Percentiles rank a stretch among this genome's conserved stretches.
Conservation (phyloP, 2,113 vertebrate genomes). For the Nycticryphes semicollaris region DNA sequence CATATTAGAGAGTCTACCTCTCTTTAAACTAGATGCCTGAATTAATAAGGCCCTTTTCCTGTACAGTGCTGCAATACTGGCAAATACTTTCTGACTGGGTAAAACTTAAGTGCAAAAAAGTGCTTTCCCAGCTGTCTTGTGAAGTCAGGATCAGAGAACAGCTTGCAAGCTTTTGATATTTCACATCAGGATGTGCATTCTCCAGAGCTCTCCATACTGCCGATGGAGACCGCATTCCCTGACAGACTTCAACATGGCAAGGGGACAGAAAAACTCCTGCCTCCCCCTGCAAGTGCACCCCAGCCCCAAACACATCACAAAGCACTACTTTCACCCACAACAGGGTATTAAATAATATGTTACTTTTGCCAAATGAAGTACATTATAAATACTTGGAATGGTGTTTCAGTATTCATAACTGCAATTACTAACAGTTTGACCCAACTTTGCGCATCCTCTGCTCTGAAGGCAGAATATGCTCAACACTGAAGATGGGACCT, state of each 20-base stretch:
- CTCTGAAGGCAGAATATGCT: not conserved
- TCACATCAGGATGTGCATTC: not conserved
- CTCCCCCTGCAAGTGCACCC: not conserved
- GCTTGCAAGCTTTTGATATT: conserved; percentile 10
- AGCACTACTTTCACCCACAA: not conserved
- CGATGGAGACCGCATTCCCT: not conserved
- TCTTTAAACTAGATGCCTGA: conserved; percentile 48
- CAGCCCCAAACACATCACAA: not conserved
- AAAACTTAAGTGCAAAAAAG: conserved; percentile 60
- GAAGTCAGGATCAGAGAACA: conserved; percentile 55
- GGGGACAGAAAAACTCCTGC: not conserved
- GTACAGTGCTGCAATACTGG: not conserved
- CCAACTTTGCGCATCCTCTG: not conserved
- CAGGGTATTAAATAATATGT: not conserved
- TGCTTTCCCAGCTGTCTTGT: conserved; percentile 43
- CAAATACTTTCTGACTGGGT: conserved; percentile 55
- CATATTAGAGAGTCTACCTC: conserved; percentile 2
- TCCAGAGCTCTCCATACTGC: not conserved
- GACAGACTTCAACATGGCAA: not conserved
- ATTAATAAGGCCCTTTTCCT: conserved; percentile 41
- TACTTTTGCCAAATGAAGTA: not conserved
- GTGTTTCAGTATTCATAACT: not conserved
- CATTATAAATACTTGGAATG: not conserved
- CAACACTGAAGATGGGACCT: not conserved
- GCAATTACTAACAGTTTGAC: not conserved